Percentiles rank a stretch among this genome's conserved stretches.
phyloP scores from a whole-genome alignment of 2,888 invertebrate species.

The Xylocampa areola region DNA sequence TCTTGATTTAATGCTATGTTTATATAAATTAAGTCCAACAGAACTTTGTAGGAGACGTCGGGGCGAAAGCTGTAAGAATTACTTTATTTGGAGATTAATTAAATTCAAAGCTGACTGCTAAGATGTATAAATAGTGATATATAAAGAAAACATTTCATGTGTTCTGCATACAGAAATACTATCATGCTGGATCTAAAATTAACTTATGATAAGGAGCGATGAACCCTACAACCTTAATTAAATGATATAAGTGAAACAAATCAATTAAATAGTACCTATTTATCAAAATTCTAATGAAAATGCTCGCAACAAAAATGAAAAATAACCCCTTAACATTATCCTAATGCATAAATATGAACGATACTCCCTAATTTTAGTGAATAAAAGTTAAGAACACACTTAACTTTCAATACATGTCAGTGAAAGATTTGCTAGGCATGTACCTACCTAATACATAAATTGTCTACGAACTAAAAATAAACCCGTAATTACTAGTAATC shows the following conservation, averaged over 20 bases:
- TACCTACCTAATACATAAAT: not conserved
- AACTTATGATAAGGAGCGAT: not conserved
- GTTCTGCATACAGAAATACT: not conserved
- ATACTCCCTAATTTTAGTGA: not conserved
- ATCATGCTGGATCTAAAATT: not conserved
- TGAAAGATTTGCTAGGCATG: not conserved
- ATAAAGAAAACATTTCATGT: slow-evolving; percentile 5
- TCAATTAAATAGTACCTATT: not conserved
- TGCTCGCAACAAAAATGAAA: not conserved
- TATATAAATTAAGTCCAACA: slow-evolving; percentile 52
- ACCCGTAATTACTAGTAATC: slow-evolving; percentile 55
- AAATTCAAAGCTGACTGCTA: slow-evolving; percentile 22
- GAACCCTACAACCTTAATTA: not conserved
- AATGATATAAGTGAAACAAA: not conserved
- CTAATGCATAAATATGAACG: not conserved
- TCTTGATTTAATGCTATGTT: slow-evolving; percentile 57
- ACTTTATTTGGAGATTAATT: slow-evolving; percentile 33
- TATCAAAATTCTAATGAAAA: slow-evolving; percentile 1
- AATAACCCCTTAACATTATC: not conserved
- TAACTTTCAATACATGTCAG: not conserved
- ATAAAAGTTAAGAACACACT: no score
- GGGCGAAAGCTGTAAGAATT: slow-evolving; percentile 17
- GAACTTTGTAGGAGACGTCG: slow-evolving; percentile 26
- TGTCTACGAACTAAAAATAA: slow-evolving; percentile 31
- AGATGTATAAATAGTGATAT: slow-evolving; percentile 26